These are phyloP conservation scores for Allophyes oxyacanthae DNA, from an alignment of 2,888 invertebrate species.

Conservation along the genomic window DNA sequence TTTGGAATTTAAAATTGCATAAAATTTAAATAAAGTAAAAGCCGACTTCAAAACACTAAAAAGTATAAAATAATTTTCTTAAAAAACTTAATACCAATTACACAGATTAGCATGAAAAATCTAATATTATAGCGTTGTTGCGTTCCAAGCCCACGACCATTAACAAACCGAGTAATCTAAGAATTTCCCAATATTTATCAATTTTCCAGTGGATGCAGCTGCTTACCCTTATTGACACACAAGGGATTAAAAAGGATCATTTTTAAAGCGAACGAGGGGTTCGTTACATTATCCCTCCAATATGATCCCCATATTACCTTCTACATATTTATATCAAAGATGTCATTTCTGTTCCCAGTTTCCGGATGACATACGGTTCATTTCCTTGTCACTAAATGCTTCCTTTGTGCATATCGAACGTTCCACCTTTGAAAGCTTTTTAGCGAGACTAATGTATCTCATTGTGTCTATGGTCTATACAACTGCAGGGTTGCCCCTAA, in stretches of 20 bases:
- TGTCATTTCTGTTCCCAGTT: constrained; percentile 2
- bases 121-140: too few relatives aligned
- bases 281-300: background rate
- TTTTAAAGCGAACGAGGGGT: background rate
- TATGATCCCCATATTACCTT: constrained; percentile 8
- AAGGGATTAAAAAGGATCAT: background rate
- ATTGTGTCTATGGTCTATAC: constrained; percentile 35
- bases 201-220: too few relatives aligned
- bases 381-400: constrained; percentile 24
- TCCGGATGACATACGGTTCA: constrained; percentile 24
- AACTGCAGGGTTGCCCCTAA: constrained; percentile 25
- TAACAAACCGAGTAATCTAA: too few relatives aligned
- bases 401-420: constrained; percentile 45
- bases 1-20: too few relatives aligned
- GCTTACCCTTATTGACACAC: background rate
- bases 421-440: constrained; percentile 43
- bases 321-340: constrained; percentile 29
- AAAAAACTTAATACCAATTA: too few relatives aligned
- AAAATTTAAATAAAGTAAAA: too few relatives aligned
- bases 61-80: too few relatives aligned
- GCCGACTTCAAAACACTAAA: too few relatives aligned
- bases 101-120: too few relatives aligned
- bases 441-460: constrained; percentile 53
- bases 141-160: too few relatives aligned
- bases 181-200: too few relatives aligned